Base-by-base conservation (phyloP, 2,888 invertebrate species). In the Furcula furcula region DNA sequence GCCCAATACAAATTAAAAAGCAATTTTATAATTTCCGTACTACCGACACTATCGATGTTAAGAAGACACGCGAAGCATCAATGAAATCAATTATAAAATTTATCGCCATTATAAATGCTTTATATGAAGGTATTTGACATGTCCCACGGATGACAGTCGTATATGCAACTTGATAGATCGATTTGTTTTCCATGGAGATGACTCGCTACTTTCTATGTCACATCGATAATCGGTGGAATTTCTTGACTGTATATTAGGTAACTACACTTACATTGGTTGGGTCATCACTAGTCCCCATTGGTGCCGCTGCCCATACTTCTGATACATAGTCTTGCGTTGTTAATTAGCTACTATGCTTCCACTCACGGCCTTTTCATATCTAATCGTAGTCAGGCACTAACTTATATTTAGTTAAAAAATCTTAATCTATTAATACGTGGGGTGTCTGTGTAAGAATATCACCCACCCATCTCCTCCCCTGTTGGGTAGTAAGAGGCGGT, bases 81-180 rank as follows among this genome's bases (percentile, higher is more conserved):
- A 40, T 51, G 45, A 55, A 67, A 58, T 63, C 52, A 55, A 69
- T 63, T 55, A 53, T 50, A 31, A 34, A 43, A 55, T 34, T 56
- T 61, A 65, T 59, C 45, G 37, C 36, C 42, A 52, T 67, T 60
- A 75, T 71, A 62, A 67, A 76, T 74, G 63, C 60, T 60, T 53
- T 54, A 52, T 50, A 56, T 46, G 36, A 58, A 65, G 61, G 51
- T 65, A 65, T 75, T 69, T 70, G 75, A 73, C 72, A 64, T 61
- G 51, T 63, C 55, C 53, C 55, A 58, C 63, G 48, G 55, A 58
- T 67, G 60, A 65, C 60, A 55, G 51, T 45, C 59, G 57, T 55
- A 46, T 57, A 45, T 42, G 36, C 43, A 43, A 50, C 59, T 70
- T 78, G 78, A 81, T 75, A 65, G 71, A 80, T 81, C 71, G 62